Conservation (phyloP, 1,140 invertebrate species). For the Scaptomyza montana region DNA sequence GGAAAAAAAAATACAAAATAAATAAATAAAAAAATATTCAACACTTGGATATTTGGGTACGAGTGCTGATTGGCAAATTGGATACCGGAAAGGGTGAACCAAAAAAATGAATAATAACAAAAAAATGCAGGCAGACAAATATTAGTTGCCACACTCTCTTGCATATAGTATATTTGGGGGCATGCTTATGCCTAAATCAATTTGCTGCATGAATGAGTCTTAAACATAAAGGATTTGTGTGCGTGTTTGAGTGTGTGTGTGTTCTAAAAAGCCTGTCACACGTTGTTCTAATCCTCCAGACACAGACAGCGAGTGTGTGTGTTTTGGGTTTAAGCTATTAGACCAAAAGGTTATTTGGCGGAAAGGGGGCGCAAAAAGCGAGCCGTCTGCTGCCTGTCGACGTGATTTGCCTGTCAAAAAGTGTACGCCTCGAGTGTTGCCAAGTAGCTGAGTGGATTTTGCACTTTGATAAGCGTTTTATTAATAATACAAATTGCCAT, state of each 20-base stretch:
- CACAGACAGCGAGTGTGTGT: constrained; percentile 10
- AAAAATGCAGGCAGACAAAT: constrained; percentile 56
- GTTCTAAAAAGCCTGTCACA: constrained; percentile 38
- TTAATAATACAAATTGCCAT: constrained; percentile 56
- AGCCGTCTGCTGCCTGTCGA: constrained; percentile 15
- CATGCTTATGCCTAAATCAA: constrained; percentile 79
- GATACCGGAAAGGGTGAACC: background rate
- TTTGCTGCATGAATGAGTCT: constrained; percentile 76
- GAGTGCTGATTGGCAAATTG: background rate
- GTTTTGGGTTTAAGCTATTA: constrained; percentile 54
- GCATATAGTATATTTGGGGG: constrained; percentile 17
- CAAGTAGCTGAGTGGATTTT: constrained; percentile 45
- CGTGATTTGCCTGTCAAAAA: constrained; percentile 54
- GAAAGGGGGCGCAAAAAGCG: background rate
- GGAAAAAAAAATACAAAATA: background rate
- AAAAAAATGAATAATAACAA: constrained; percentile 16
- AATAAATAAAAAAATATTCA: constrained; percentile 18
- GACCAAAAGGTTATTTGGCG: constrained; percentile 59
- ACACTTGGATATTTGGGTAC: constrained; percentile 14
- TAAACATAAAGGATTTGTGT: constrained; percentile 49
- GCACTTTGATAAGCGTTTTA: constrained; percentile 54
- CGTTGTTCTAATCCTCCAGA: constrained; percentile 40
- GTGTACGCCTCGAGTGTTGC: constrained; percentile 1
- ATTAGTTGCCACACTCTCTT: constrained; percentile 66
- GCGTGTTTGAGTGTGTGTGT: background rate